Evolutionary conservation across 2,113 vertebrate genomes (phyloP).

Genomic region (Cranoglanis bouderius): DNA sequence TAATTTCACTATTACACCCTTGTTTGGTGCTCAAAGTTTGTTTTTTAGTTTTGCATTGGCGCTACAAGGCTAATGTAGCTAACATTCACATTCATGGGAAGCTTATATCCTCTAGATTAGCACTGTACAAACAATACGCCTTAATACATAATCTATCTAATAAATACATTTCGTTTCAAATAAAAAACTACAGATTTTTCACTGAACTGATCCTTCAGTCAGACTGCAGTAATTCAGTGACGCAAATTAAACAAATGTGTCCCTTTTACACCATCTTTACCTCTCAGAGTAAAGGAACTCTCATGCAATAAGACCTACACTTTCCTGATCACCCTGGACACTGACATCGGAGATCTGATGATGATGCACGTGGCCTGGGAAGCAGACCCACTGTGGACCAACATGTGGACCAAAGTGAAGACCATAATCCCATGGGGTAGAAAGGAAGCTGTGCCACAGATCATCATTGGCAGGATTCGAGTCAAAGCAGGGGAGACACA

Average conservation of each 20-base stretch:
- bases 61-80: neutral
- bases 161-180: neutral
- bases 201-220: neutral
- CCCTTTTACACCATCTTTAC: neutral
- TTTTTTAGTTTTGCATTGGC: neutral
- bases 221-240: neutral
- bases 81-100: neutral
- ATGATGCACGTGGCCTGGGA: conserved; percentile 85
- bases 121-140: neutral
- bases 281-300: conserved; percentile 74
- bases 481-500: conserved; percentile 91
- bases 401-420: conserved; percentile 83
- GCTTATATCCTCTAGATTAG: neutral
- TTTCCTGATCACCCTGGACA: conserved; percentile 86
- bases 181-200: neutral
- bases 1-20: neutral
- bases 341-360: conserved; percentile 85
- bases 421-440: conserved; percentile 81
- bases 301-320: conserved; percentile 83
- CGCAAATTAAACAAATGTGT: neutral
- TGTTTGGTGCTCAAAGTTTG: neutral
- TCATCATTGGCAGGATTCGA: conserved; percentile 77
- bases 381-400: conserved; percentile 78
- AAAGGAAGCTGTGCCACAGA: conserved; percentile 61
- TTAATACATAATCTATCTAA: neutral